Conservation (phyloP, 1,140 invertebrate genomes). For the Holcopasites calliopsidis region DNA sequence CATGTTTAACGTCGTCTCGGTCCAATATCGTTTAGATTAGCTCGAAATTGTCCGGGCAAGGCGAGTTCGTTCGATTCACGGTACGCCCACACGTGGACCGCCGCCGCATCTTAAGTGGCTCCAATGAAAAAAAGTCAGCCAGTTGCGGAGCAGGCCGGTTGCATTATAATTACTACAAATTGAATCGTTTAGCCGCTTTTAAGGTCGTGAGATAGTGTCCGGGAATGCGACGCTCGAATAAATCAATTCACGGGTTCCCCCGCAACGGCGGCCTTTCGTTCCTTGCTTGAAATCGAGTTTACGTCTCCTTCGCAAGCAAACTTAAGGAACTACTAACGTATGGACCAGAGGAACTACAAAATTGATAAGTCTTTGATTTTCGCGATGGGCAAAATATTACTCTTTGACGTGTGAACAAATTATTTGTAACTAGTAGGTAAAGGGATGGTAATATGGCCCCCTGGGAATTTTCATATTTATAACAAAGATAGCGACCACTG, state of each 20-base stretch:
- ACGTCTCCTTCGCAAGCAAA: too few species aligned
- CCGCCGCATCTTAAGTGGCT: slow-evolving; percentile 63
- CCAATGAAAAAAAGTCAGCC: slow-evolving; percentile 56
- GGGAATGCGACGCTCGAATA: slow-evolving; percentile 59
- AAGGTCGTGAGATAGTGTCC: slow-evolving; percentile 67
- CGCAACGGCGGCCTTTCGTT: slow-evolving; percentile 3
- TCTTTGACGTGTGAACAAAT: too few species aligned
- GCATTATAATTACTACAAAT: slow-evolving; percentile 71
- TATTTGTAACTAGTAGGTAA: too few species aligned
- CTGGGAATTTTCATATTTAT: too few species aligned
- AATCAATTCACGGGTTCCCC: slow-evolving; percentile 49
- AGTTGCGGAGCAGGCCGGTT: slow-evolving; percentile 43
- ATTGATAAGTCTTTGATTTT: too few species aligned
- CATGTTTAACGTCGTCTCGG: slow-evolving; percentile 41
- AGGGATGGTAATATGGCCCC: too few species aligned
- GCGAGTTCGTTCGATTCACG: slow-evolving; percentile 26
- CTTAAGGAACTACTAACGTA: too few species aligned
- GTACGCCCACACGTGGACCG: slow-evolving; percentile 62
- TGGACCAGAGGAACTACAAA: too few species aligned
- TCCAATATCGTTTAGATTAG: slow-evolving; percentile 65
- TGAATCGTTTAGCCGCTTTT: slow-evolving; percentile 70
- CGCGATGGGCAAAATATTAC: too few species aligned
- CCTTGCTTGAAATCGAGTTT: background rate
- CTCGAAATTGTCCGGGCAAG: slow-evolving; percentile 51
- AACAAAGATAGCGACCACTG: too few species aligned